Conservation (phyloP, 1,140 invertebrate genomes). For the Apis dorsata region DNA sequence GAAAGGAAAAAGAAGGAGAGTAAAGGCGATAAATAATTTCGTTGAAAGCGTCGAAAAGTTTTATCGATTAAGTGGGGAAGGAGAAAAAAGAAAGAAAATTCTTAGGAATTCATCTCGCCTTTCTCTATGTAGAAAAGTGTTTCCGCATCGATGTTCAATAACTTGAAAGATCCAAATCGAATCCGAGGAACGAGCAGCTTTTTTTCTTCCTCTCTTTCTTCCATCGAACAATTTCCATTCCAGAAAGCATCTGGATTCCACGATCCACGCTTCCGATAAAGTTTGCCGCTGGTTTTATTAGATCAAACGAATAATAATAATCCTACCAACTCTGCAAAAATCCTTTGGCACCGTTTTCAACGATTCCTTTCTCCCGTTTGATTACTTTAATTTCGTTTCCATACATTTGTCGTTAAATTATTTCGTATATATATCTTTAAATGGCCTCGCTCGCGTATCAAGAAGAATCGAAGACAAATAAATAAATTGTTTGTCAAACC, state of each 20-base stretch:
- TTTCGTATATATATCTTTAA: no score
- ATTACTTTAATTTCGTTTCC: no score
- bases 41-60: neutral
- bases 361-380: neutral
- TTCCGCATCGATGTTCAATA: constrained; percentile 47
- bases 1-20: no score
- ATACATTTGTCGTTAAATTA: no score
- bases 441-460: no score
- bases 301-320: neutral
- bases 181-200: constrained; percentile 14
- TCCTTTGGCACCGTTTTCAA: neutral
- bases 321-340: neutral
- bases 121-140: constrained; percentile 16
- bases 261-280: neutral
- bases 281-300: neutral
- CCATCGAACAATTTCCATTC: constrained; percentile 36
- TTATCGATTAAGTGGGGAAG: neutral
- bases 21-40: neutral
- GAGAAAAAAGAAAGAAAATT: no score
- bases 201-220: neutral
- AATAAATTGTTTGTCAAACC: no score
- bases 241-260: neutral
- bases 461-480: no score
- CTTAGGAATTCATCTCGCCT: no score
- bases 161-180: constrained; percentile 38